These are phyloP conservation scores for Machimus atricapillus DNA, from an alignment of 2,888 invertebrate genomes.

Conservation along the genomic window DNA sequence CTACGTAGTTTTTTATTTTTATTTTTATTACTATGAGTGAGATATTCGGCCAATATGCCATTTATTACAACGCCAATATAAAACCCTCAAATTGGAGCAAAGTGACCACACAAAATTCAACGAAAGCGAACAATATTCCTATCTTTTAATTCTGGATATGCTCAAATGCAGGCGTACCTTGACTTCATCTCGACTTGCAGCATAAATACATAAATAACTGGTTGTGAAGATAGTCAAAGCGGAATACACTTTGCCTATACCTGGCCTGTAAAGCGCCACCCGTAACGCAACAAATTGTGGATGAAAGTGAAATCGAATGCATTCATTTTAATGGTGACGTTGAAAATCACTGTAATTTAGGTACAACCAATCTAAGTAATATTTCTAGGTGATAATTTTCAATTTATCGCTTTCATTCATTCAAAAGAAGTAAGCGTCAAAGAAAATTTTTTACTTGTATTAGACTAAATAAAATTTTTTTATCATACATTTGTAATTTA, in stretches of 20 bases:
- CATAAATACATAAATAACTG: neutral
- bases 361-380: neutral
- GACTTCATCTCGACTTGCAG: neutral
- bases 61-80: neutral
- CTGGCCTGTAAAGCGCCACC: neutral
- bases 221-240: neutral
- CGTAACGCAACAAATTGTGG: slow-evolving; percentile 6
- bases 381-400: neutral
- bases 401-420: slow-evolving; percentile 23
- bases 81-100: neutral
- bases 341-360: neutral
- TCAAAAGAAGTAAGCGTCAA: neutral
- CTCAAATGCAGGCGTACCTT: neutral
- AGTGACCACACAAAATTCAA: neutral
- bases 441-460: neutral
- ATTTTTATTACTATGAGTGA: neutral
- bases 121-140: neutral
- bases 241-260: neutral
- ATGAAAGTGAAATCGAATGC: slow-evolving; percentile 28
- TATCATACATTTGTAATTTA: neutral
- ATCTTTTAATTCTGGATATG: neutral
- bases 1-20: neutral
- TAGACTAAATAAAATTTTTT: neutral
- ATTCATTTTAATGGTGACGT: neutral
- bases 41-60: neutral